These are phyloP conservation scores for Bradypodion pumilum DNA, from an alignment of 2,797 vertebrate genomes.

Conservation along the genomic window DNA sequence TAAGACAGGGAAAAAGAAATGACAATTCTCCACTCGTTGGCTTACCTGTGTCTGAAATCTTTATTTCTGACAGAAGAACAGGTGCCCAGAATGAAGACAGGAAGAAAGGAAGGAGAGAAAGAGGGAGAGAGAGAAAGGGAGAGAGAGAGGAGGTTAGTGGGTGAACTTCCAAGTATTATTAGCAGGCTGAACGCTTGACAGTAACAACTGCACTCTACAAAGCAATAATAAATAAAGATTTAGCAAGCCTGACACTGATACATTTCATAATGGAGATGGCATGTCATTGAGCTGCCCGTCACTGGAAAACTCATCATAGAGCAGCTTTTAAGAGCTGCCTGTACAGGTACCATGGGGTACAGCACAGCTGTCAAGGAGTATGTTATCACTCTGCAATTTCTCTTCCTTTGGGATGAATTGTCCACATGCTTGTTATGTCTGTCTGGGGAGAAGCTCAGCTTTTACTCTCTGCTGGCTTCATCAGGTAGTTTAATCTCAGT, in stretches of 20 bases:
- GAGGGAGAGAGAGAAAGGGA: constrained; percentile 77
- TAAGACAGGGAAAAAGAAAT: constrained; percentile 67
- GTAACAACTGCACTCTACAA: constrained; percentile 70
- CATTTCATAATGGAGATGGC: constrained; percentile 69
- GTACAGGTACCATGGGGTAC: no score
- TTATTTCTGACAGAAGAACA: constrained; percentile 95
- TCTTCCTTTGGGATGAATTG: not conserved
- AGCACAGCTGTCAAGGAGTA: not conserved
- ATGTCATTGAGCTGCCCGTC: constrained; percentile 68
- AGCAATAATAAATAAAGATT: constrained; percentile 76
- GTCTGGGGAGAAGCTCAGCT: not conserved
- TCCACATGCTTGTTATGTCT: no score
- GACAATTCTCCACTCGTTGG: constrained; percentile 70
- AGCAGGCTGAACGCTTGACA: constrained; percentile 79
- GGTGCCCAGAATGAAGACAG: constrained; percentile 81
- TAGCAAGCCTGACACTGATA: constrained; percentile 73
- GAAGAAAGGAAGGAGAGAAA: constrained; percentile 78
- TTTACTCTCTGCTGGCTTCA: not conserved
- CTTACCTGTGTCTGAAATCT: constrained; percentile 99
- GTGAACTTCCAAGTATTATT: constrained; percentile 75
- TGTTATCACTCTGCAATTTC: not conserved
- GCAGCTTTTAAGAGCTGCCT: not conserved
- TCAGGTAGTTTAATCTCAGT: not conserved
- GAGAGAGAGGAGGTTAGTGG: constrained; percentile 82
- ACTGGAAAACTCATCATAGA: constrained; percentile 28